These are phyloP conservation scores for Passer domesticus DNA, from an alignment of 2,113 vertebrate species.

Conservation along the genomic window DNA sequence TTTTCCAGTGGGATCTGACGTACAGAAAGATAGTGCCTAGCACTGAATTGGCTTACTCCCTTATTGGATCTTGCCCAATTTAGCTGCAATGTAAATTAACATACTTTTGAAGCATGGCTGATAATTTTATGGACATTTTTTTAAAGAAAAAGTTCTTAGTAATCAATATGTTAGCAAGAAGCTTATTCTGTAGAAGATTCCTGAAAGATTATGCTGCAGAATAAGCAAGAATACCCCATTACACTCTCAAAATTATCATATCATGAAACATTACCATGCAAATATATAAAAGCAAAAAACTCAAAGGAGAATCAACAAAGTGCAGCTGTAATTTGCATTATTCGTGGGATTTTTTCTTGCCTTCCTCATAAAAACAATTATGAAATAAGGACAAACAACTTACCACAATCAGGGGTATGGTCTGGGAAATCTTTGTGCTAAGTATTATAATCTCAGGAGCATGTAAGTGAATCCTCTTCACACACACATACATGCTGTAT, in stretches of 20 bases:
- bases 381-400: not conserved
- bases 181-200: not conserved
- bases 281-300: not conserved
- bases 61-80: not conserved
- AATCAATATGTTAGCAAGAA: not conserved
- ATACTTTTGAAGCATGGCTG: not conserved
- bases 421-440: not conserved
- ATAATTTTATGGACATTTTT: not conserved
- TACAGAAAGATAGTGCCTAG: not conserved
- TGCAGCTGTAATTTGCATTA: not conserved
- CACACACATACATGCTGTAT: not conserved
- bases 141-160: not conserved
- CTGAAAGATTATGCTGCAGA: not conserved
- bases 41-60: not conserved
- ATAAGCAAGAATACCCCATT: not conserved
- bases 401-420: not conserved
- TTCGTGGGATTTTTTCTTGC: not conserved
- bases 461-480: not conserved
- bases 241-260: constrained; percentile 1
- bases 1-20: not conserved
- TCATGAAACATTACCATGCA: not conserved
- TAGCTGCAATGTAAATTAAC: not conserved
- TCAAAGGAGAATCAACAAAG: not conserved
- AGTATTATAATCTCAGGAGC: not conserved
- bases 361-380: not conserved